Base-by-base conservation (phyloP, 2,113 vertebrate species). In the Periophthalmus modestus region DNA sequence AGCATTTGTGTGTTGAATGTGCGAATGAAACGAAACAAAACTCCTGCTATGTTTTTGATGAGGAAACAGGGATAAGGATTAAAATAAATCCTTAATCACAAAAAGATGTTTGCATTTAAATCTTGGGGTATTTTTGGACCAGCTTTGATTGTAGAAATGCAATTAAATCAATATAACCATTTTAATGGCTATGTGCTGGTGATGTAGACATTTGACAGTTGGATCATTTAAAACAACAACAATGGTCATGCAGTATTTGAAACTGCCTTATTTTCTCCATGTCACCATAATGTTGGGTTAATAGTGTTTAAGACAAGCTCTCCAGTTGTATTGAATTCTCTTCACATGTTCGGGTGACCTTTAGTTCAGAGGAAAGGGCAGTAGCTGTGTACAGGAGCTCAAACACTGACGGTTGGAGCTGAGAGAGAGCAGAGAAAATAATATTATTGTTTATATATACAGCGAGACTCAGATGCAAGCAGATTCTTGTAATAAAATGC, bases 351-450 rank as follows among this genome's bases (percentile, higher is more conserved):
- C 57, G 15, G 39, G 10, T 77, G 79, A 82, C 86, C 86, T 88
- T 89, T 89, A 67, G 39, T 54, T 85, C 65, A 33, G 46, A 59
- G 55, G 66, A 88, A 88, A 88, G 82, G 81, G 86, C 84, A 76
- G 10, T n/a, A 24, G 19, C 6, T 65, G 55, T n/a, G 34, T 39
- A 66, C 73, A 18, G 65, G 59, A 21, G 71, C 50, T 36, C 34
- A 69, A 68, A 58, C 58, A 77, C 73, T 72, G 79, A 84, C 70
- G 69, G 72, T 68, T 14, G 3, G 5, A 43, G 73, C 39, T 43
- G 39, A 2, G 39, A 43, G 77, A 72, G 62, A 67, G 18, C 9
- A 28, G 36, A 19, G 18, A 12, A 66, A 66, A 66, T 55, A 28
- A 67, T 48, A 67, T 48, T 48, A 23, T 21, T 46, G 43, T 67